A percentile compares a stretch with the other conserved stretches of the same genome.
phyloP scores from a whole-genome alignment of 2,113 vertebrate species.

The Cynocephalus volans region DNA sequence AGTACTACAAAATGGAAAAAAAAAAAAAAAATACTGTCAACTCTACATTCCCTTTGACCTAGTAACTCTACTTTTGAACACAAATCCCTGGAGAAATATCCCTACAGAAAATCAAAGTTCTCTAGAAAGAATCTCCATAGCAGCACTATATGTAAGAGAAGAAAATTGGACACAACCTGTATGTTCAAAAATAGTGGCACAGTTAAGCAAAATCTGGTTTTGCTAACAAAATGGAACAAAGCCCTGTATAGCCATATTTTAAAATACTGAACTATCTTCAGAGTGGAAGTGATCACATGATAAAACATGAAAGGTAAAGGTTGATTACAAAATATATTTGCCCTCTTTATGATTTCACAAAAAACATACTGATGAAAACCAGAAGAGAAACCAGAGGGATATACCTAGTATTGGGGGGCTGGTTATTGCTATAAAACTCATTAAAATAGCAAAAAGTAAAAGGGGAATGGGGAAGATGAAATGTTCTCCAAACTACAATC shows the following conservation, averaged over 20 bases:
- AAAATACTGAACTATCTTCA: conserved; percentile 30
- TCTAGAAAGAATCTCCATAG: conserved; percentile 65
- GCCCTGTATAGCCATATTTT: background rate
- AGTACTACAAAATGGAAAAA: background rate
- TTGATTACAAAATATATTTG: background rate
- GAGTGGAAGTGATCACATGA: background rate
- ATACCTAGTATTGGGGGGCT: background rate
- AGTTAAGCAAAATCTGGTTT: conserved; percentile 62
- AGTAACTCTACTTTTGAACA: conserved; percentile 48
- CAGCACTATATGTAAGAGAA: conserved; percentile 43
- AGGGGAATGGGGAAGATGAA: background rate
- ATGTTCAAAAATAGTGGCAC: conserved; percentile 69
- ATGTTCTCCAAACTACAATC: background rate
- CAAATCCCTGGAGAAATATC: conserved; percentile 41
- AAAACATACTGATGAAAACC: background rate
- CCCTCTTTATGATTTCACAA: background rate
- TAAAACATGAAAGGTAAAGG: background rate
- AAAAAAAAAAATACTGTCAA: background rate
- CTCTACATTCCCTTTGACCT: conserved; percentile 21
- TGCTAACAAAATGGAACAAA: conserved; percentile 60
- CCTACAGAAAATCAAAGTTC: conserved; percentile 39
- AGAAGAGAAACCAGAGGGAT: background rate
- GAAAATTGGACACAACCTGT: conserved; percentile 72
- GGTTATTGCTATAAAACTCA: background rate
- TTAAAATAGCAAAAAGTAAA: background rate